These are phyloP conservation scores for Carettochelys insculpta DNA, from an alignment of 2,113 vertebrate species.

Conservation along the genomic window DNA sequence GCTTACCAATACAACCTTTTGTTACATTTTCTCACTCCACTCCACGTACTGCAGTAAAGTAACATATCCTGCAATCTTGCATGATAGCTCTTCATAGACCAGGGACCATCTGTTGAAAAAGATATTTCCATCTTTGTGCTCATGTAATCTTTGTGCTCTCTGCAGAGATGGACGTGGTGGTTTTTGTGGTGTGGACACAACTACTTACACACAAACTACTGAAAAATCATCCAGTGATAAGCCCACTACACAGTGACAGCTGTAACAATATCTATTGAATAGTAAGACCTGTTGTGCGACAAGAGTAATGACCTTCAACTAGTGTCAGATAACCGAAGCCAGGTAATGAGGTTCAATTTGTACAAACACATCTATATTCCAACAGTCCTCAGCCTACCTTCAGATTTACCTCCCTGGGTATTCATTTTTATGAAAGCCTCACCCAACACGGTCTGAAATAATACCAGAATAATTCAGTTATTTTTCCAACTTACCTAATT, in stretches of 20 bases:
- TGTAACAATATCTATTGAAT: background rate
- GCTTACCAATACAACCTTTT: background rate
- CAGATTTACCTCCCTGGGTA: background rate
- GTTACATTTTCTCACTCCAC: background rate
- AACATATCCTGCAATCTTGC: constrained; percentile 10
- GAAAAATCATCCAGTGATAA: background rate
- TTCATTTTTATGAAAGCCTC: background rate
- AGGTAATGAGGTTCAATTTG: background rate
- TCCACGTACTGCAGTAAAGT: background rate
- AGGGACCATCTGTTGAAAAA: background rate
- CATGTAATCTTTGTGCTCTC: background rate
- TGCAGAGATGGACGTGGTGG: constrained; percentile 1
- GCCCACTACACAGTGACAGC: background rate
- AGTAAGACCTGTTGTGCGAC: background rate
- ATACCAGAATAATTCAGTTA: background rate
- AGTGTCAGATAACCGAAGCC: background rate
- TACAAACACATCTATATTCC: background rate
- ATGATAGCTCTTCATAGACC: background rate
- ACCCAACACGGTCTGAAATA: background rate
- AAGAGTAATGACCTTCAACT: background rate
- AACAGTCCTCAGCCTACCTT: background rate
- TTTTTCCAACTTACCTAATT: background rate
- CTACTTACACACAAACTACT: background rate
- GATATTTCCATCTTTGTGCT: background rate
- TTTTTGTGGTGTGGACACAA: background rate